Base-by-base conservation (phyloP, 2,888 invertebrate genomes). In the Ypsolopha sequella region DNA sequence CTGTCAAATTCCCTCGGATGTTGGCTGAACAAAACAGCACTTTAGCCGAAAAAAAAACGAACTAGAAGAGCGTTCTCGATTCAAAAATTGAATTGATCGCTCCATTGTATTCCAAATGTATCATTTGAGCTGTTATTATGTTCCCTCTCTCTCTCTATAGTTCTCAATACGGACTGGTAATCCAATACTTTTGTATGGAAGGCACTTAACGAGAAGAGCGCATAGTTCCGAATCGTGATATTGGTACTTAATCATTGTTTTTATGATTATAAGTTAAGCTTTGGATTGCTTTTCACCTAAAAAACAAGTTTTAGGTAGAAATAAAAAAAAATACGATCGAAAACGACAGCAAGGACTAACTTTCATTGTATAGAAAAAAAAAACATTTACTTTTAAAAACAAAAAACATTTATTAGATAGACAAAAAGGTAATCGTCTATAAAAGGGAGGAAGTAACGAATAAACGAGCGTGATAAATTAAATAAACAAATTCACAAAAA, bases 61-160 rank as follows among this genome's bases (percentile, higher is more conserved):
- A 78, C 77, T 80, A 82, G 81, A 77, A 79, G 82, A 86, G 80
- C 84, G 82, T 82, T 82, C 84, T 85, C 85, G 82, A 85, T 85
- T 86, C 86, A 84, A 84, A 85, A 85, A 85, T 86, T 84, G 85
- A 85, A 86, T 86, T 85, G 86, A 86, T 86, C 86, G 85, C 74
- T 75, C 86, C 84, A 86, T 86, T 86, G 86, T 86, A 84, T 86
- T 85, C 84, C 74, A 81, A 86, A 86, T 85, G 86, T 86, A 86
- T 86, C 86, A 86, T 86, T 86, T 85, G 86, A 85, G 76, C 84
- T 80, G 85, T 85, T 86, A 86, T 86, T 86, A 85, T 84, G 74
- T 75, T 70, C 74, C 76, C 79, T 79, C 80, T 64, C 66, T 82
- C 52, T 52, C 80, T 82, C 52, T 52, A 80, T 82, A 77, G 70